Conservation (phyloP, 2,113 vertebrate species). For the Lipotes vexillifer region DNA sequence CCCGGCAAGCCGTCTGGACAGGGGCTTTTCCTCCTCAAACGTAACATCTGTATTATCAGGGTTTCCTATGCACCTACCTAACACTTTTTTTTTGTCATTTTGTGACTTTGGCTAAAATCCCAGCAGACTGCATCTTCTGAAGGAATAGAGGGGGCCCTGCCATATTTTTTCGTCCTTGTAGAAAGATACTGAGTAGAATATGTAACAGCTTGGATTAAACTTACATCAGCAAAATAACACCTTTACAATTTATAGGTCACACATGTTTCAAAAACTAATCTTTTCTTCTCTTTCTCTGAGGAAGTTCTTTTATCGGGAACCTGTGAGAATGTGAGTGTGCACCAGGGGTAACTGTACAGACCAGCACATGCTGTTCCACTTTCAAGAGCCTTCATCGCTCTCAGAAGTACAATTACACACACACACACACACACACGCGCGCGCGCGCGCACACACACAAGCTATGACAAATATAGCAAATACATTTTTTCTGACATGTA, state of each 20-base stretch:
- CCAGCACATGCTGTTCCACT: background rate
- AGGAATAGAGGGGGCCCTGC: background rate
- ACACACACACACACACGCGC: background rate
- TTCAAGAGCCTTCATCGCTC: conserved; percentile 50
- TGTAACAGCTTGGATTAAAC: conserved; percentile 6
- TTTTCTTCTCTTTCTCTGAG: background rate
- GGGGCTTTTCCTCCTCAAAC: background rate
- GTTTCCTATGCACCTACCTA: background rate
- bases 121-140: background rate
- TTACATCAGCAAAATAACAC: conserved; percentile 47
- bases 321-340: background rate
- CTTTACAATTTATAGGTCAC: conserved; percentile 28
- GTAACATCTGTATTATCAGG: background rate
- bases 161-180: background rate
- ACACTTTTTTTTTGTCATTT: background rate
- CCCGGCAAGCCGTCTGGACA: background rate
- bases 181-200: background rate
- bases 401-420: conserved; percentile 57
- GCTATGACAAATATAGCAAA: conserved; percentile 6
- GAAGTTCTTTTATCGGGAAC: background rate
- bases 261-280: background rate
- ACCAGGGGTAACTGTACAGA: background rate
- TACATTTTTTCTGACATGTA: conserved; percentile 11
- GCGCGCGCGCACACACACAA: no score
- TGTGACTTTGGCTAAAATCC: background rate